Evolutionary conservation across 2,797 vertebrate genomes (phyloP).

Genomic region (Lateolabrax maculatus): DNA sequence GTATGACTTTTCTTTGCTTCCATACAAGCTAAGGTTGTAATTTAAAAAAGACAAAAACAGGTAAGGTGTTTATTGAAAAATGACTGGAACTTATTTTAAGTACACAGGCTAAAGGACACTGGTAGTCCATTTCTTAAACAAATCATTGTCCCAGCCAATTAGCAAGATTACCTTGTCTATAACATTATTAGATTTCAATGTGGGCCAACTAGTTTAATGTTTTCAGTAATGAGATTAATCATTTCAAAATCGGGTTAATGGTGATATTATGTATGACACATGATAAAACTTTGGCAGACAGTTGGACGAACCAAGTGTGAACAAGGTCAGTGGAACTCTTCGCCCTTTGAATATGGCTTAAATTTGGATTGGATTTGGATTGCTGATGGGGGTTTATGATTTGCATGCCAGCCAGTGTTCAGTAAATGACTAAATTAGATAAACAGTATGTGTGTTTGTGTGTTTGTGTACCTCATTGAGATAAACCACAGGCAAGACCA

Average conservation of each 20-base stretch:
- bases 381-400: neutral
- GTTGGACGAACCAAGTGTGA: neutral
- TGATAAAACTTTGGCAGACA: neutral
- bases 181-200: neutral
- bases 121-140: neutral
- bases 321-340: neutral
- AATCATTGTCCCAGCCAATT: neutral
- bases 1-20: neutral
- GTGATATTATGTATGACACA: neutral
- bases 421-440: neutral
- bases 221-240: neutral
- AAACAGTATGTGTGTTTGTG: constrained; percentile 9
- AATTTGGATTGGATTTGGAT: neutral
- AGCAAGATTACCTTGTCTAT: neutral
- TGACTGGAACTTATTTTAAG: neutral
- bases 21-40: neutral
- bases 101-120: neutral
- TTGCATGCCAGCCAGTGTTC: neutral
- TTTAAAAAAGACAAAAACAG: neutral
- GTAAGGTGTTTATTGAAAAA: neutral
- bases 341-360: constrained; percentile 1
- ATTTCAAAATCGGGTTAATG: neutral
- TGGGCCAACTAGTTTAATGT: neutral
- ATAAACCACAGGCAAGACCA: constrained; percentile 93
- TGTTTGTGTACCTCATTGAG: constrained; percentile 92